These are phyloP conservation scores for Lepidocyrtoides sp. DNA, from an alignment of 2,888 invertebrate species.

Conservation along the genomic window DNA sequence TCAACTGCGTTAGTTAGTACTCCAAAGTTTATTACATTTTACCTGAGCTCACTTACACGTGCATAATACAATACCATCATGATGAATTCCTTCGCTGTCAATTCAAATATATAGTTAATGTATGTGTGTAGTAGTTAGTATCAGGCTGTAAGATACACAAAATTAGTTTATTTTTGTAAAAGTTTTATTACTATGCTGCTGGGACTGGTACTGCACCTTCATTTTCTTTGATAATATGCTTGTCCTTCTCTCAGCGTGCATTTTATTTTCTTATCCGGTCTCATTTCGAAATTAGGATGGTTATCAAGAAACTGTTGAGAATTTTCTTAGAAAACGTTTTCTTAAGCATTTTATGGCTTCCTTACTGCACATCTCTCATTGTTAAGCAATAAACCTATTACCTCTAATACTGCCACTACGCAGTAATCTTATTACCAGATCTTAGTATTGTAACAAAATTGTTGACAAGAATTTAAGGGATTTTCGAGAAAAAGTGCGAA, in stretches of 20 bases:
- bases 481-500: conserved; percentile 58
- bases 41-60: conserved; percentile 11
- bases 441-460: conserved; percentile 41
- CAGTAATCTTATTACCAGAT: neutral
- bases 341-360: conserved; percentile 25
- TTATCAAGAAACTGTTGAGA: conserved; percentile 46
- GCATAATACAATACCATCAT: too few species aligned
- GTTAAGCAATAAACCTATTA: conserved; percentile 13
- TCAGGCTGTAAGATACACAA: conserved; percentile 1
- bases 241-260: neutral
- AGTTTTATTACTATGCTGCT: neutral
- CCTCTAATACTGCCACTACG: neutral
- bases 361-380: conserved; percentile 39
- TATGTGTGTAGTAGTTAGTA: neutral
- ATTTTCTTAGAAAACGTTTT: conserved; percentile 59
- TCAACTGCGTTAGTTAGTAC: neutral
- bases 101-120: neutral
- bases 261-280: conserved; percentile 63
- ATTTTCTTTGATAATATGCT: conserved; percentile 5
- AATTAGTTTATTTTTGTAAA: conserved; percentile 61
- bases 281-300: conserved; percentile 55
- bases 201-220: conserved; percentile 4
- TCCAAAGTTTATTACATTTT: conserved; percentile 57
- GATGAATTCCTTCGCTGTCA: neutral
- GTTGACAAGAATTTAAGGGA: conserved; percentile 45